Evolutionary conservation across 2,888 invertebrate genomes (phyloP).

Genomic region (Tipula confusa): DNA sequence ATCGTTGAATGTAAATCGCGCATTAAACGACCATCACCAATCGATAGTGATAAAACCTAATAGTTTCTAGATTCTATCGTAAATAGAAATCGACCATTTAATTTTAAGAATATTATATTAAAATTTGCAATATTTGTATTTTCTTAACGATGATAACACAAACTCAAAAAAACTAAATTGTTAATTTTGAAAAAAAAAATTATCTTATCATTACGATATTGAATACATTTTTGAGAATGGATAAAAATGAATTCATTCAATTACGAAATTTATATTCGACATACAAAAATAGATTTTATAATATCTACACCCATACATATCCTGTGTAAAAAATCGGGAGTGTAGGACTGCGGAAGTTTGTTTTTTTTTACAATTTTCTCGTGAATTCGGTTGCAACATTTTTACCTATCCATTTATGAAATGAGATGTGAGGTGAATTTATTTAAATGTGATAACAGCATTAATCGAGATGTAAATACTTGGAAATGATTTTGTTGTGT

Average conservation of each 20-base stretch:
- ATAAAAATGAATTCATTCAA: background rate
- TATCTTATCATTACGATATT: background rate
- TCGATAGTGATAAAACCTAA: background rate
- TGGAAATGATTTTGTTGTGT: background rate
- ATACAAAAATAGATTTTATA: background rate
- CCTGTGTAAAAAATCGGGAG: background rate
- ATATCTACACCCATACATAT: background rate
- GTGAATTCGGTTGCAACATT: background rate
- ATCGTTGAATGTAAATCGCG: too few species aligned
- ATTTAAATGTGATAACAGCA: background rate
- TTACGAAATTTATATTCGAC: background rate
- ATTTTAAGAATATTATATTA: background rate
- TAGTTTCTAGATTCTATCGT: background rate
- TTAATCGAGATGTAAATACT: conserved; percentile 20
- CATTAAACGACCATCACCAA: background rate
- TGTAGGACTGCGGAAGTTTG: background rate
- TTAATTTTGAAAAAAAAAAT: background rate
- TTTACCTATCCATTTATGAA: background rate
- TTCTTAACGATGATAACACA: background rate
- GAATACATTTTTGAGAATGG: background rate
- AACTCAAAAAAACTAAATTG: background rate
- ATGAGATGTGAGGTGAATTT: background rate
- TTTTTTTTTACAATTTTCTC: background rate
- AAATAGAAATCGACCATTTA: background rate
- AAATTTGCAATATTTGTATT: background rate